These are phyloP conservation scores for Bellardia pandia DNA, from an alignment of 2,888 invertebrate genomes.

Conservation along the genomic window DNA sequence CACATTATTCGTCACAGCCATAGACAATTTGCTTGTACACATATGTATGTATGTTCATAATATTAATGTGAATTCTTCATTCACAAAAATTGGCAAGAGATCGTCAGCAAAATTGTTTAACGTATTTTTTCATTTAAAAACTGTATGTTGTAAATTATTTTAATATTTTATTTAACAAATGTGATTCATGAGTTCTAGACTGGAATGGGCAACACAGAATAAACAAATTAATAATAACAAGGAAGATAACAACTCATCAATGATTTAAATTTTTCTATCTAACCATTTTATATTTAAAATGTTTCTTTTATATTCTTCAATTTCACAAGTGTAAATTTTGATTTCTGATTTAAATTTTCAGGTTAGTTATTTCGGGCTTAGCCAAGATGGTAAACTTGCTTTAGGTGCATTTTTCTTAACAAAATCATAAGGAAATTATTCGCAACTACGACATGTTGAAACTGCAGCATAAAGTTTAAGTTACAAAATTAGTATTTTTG, in stretches of 20 bases:
- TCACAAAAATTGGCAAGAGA: not conserved
- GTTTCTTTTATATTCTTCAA: too few relatives aligned
- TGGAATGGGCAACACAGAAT: not conserved
- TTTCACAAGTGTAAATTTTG: too few relatives aligned
- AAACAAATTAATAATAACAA: not conserved
- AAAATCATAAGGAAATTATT: too few relatives aligned
- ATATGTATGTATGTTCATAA: not conserved
- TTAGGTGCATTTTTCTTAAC: too few relatives aligned
- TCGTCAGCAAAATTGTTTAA: not conserved
- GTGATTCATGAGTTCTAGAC: not conserved
- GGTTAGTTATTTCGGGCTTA: too few relatives aligned
- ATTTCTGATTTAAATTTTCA: too few relatives aligned
- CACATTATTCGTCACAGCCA: constrained; percentile 5
- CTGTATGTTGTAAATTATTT: not conserved
- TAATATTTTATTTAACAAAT: not conserved
- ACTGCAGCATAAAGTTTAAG: too few relatives aligned
- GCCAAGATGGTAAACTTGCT: too few relatives aligned
- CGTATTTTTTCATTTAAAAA: not conserved
- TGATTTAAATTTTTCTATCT: too few relatives aligned
- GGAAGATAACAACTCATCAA: not conserved
- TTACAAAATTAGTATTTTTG: too few relatives aligned
- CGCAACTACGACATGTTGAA: too few relatives aligned
- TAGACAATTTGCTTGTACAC: not conserved
- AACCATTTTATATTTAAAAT: too few relatives aligned
- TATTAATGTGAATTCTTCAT: not conserved